Evolutionary conservation across 2,888 invertebrate species (phyloP).

Genomic region (Epirrita christyi): DNA sequence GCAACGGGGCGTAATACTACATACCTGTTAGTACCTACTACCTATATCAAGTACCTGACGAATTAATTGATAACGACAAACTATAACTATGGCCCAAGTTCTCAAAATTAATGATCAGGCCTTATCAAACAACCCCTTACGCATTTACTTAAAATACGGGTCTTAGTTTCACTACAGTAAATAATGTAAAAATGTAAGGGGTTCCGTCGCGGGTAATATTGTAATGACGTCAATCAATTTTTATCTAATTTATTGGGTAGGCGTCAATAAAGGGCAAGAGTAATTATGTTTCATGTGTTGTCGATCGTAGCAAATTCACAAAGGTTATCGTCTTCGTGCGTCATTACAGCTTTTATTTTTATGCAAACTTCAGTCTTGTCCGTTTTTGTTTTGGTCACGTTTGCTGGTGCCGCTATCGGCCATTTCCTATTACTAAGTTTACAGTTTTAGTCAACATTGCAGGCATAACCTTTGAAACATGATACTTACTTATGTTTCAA

Average conservation of each 20-base stretch:
- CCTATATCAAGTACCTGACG: too few relatives aligned
- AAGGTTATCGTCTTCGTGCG: conserved; percentile 47
- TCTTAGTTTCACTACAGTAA: too few relatives aligned
- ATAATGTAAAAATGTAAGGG: too few relatives aligned
- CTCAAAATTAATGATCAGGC: too few relatives aligned
- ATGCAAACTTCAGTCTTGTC: conserved; percentile 25
- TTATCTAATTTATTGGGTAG: conserved; percentile 43
- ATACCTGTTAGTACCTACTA: too few relatives aligned
- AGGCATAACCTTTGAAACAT: too few relatives aligned
- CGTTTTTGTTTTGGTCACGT: conserved; percentile 15
- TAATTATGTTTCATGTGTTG: conserved; percentile 40
- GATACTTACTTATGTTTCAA: not conserved
- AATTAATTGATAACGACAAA: too few relatives aligned
- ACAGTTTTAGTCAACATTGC: not conserved
- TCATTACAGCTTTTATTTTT: conserved; percentile 19
- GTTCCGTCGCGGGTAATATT: not conserved
- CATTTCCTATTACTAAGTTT: not conserved
- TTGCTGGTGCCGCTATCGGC: not conserved
- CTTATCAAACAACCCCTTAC: too few relatives aligned
- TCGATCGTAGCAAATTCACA: conserved; percentile 37
- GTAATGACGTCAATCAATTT: conserved; percentile 56
- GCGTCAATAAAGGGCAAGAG: conserved; percentile 46
- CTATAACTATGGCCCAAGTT: too few relatives aligned
- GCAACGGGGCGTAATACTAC: too few relatives aligned
- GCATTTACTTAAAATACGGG: not conserved